A percentile compares a stretch with the other conserved stretches of the same genome.
Conservation (phyloP, 92 coral and sea anemone species). For the Parazoanthus atlanticus region DNA sequence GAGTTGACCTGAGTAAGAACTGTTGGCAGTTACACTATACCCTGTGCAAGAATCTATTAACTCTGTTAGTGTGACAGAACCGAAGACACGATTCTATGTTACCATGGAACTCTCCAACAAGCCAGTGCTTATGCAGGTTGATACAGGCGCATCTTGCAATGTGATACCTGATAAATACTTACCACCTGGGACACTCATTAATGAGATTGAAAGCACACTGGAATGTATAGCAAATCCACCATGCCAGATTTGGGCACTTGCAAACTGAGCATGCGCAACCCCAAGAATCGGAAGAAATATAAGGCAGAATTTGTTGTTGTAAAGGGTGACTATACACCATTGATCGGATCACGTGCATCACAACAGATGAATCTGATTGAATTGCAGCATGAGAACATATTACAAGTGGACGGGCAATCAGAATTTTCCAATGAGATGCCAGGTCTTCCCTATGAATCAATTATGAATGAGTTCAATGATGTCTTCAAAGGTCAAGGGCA, state of each 20-base stretch:
- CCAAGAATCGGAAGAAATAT: conserved; percentile 53
- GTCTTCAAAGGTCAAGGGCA: conserved; percentile 47
- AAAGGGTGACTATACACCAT: conserved; percentile 44
- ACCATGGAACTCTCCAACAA: background rate
- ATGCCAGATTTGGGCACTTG: conserved; percentile 52
- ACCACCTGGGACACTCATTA: conserved; percentile 41
- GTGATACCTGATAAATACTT: conserved; percentile 39
- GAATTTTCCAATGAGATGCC: background rate
- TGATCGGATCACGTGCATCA: conserved; percentile 50
- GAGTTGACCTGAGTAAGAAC: background rate
- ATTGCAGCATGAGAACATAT: conserved; percentile 45
- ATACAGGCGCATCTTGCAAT: conserved; percentile 20
- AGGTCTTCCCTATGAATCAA: conserved; percentile 7
- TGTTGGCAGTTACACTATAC: background rate
- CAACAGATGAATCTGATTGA: conserved; percentile 48
- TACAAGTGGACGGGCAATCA: background rate
- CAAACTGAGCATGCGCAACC: conserved; percentile 54
- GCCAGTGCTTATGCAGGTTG: background rate
- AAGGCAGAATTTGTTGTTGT: conserved; percentile 54
- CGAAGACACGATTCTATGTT: background rate
- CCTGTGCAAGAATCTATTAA: background rate
- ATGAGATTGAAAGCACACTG: conserved; percentile 15
- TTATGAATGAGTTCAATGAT: conserved; percentile 17
- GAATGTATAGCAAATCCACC: conserved; percentile 41
- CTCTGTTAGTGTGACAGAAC: background rate